Conservation (phyloP, 2,113 vertebrate species). For the Pelecanoides urinatrix region DNA sequence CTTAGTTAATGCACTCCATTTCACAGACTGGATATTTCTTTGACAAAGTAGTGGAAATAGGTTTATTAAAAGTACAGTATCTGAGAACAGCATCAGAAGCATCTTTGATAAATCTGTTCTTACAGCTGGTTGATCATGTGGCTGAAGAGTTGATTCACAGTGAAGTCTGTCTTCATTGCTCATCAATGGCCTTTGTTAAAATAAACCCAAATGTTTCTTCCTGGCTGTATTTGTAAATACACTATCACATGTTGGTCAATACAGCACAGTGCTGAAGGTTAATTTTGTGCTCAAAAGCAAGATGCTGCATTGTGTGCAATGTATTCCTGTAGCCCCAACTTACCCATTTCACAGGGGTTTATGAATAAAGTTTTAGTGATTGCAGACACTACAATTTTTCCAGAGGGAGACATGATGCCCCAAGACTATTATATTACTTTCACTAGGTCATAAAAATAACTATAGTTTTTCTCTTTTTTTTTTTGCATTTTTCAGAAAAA, state of each 20-base stretch:
- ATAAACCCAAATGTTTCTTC: not conserved
- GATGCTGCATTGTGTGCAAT: not conserved
- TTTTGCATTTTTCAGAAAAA: not conserved
- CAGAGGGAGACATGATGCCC: not conserved
- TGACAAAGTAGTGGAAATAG: not conserved
- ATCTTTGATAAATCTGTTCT: not conserved
- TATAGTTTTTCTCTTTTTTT: not conserved
- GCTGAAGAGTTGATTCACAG: not conserved
- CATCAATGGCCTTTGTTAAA: not conserved
- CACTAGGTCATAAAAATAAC: not conserved
- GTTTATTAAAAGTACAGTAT: not conserved
- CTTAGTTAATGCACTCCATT: not conserved
- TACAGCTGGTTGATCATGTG: not conserved
- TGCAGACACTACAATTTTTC: not conserved
- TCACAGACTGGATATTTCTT: not conserved
- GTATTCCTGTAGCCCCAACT: not conserved
- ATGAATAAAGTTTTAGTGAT: not conserved
- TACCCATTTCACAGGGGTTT: not conserved
- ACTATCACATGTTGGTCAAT: accelerated
- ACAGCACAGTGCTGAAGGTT: not conserved
- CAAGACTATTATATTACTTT: not conserved
- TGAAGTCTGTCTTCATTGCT: not conserved
- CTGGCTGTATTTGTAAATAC: not conserved
- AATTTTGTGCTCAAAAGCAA: not conserved
- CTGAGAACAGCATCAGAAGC: not conserved